Conservation (phyloP, 2,797 vertebrate species). For the Anolis apletophallus region DNA sequence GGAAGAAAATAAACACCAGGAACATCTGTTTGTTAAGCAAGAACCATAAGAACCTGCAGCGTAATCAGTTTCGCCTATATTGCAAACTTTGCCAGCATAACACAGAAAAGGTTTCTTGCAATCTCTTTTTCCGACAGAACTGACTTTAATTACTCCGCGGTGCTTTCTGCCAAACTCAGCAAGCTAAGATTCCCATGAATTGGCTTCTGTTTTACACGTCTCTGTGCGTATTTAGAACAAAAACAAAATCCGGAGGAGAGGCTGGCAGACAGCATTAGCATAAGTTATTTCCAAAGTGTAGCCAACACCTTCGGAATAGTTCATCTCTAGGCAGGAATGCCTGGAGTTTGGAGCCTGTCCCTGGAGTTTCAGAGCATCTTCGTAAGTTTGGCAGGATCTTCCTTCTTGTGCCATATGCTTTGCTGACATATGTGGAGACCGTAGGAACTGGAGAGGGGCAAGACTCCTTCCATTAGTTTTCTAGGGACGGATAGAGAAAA, state of each 20-base stretch:
- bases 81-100: background rate
- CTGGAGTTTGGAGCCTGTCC: background rate
- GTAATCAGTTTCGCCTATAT: background rate
- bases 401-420: background rate
- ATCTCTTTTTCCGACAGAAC: constrained; percentile 1
- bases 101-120: background rate
- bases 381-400: background rate
- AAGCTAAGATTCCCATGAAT: background rate
- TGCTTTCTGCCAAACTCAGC: constrained; percentile 13
- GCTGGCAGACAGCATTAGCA: background rate
- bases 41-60: background rate
- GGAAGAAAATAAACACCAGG: background rate
- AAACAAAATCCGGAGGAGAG: background rate
- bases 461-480: background rate
- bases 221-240: background rate
- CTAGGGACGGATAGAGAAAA: background rate
- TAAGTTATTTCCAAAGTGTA: background rate
- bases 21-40: background rate
- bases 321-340: background rate
- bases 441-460: background rate
- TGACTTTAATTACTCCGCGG: constrained; percentile 2
- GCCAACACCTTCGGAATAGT: background rate
- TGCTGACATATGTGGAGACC: background rate
- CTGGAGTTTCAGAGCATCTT: background rate
- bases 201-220: background rate